Evolutionary conservation across 92 coral and sea anemone species (phyloP).

Genomic region (Actinernus sp.): DNA sequence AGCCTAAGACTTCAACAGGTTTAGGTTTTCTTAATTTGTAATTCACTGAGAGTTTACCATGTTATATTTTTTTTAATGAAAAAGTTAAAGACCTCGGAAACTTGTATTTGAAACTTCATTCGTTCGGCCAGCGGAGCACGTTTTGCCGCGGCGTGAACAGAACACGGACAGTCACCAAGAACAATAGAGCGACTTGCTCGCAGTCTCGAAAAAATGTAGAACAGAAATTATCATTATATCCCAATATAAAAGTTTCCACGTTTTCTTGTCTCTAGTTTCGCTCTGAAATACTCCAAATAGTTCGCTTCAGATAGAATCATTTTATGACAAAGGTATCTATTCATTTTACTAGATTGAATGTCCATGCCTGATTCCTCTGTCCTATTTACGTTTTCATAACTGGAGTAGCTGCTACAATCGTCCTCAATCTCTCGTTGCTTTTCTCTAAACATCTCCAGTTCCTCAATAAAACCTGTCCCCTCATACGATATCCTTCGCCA

Average conservation of each 20-base stretch:
- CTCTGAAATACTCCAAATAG: constrained; percentile 80
- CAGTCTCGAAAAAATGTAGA: no score
- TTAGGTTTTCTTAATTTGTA: no score
- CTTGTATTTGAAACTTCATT: no score
- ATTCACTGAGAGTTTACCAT: no score
- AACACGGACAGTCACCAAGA: no score
- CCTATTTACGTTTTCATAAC: neutral
- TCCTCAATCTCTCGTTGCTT: constrained; percentile 72
- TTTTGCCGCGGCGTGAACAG: no score
- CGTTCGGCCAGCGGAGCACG: no score
- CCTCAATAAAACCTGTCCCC: constrained; percentile 61
- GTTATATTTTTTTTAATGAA: no score
- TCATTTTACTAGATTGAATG: constrained; percentile 12
- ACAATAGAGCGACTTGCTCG: no score
- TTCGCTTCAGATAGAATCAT: constrained; percentile 66
- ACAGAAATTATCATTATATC: no score
- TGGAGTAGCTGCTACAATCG: constrained; percentile 41
- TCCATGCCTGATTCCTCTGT: neutral
- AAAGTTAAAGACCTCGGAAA: no score
- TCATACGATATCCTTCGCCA: constrained; percentile 75
- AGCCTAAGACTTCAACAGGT: no score
- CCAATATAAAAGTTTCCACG: constrained; percentile 35
- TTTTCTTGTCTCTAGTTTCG: constrained; percentile 37
- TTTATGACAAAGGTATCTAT: constrained; percentile 79
- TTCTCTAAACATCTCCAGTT: constrained; percentile 57